Evolutionary conservation across 2,888 invertebrate species (phyloP), one percentile per base, ranked within the genome.

Genomic region (Nematopogon swammerdamellus): DNA sequence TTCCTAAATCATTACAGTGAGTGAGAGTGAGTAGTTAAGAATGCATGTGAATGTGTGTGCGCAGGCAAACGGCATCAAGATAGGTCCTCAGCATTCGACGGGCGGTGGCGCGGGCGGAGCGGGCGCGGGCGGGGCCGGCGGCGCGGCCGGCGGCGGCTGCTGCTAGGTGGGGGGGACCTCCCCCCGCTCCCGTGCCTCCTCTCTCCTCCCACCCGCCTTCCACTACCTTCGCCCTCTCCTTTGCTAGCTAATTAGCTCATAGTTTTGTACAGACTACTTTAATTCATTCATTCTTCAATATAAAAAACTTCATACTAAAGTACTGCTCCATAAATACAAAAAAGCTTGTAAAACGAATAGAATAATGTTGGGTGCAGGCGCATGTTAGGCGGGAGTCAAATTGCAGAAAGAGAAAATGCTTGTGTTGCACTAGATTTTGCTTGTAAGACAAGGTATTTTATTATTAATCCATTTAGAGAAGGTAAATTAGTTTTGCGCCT

Each of bases 41-140:
- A 25, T 25, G 4, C 8, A 25, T 4, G 5, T 25, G 25, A 25
- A 25, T 6, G 8, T 25, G n/a, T 44, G 25, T 54, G 74, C 81
- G 18, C 70, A 98, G 97, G 98, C 98, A 57, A 99, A 99, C 74
- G 98, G 99, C 62, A 99, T 99, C 72, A 99, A 99, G 85, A 95
- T 99, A 64, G 99, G 98, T 49, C 97, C 98, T 54, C 97, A 98
- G 77, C 97, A 98, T 82, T 95, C 97, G 54, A 94, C 95, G 50
- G 92, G 91, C 47, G 89, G 88, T 17, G 86, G 92, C 53, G 91
- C 92, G 57, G 89, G 88, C 53, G 89, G 89, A 55, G 91, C 91
- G 53, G 87, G 86, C 45, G 86, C 85, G 65, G 88, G 88, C 70
- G 89, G 89, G 51, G 88, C 88, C 64, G 90, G 90, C 53, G 87